A percentile compares a stretch with the other conserved stretches of the same genome.
These are phyloP conservation scores for Pyralis farinalis DNA, from an alignment of 2,888 invertebrate genomes.

Conservation along the genomic window DNA sequence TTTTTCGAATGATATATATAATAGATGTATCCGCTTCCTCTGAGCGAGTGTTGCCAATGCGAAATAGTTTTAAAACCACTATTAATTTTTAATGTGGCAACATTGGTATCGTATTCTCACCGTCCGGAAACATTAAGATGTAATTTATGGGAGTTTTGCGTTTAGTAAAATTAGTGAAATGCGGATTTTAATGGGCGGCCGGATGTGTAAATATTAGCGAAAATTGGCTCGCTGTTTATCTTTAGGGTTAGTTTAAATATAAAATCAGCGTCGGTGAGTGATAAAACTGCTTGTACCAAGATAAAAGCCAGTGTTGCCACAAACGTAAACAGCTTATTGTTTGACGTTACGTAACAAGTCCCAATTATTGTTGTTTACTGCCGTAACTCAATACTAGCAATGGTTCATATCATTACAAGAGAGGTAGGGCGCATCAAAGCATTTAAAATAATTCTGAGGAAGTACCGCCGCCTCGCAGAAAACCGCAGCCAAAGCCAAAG, in stretches of 20 bases:
- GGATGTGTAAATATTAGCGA: constrained; percentile 70
- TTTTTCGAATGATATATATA: constrained; percentile 68
- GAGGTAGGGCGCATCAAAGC: too few relatives aligned
- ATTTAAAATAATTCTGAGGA: too few relatives aligned
- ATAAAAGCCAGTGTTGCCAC: not conserved
- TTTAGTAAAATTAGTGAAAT: constrained; percentile 73
- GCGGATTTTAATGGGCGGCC: constrained; percentile 54
- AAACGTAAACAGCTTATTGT: too few relatives aligned
- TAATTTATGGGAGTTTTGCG: constrained; percentile 71
- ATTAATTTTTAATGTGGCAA: constrained; percentile 74
- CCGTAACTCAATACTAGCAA: too few relatives aligned
- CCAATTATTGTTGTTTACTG: too few relatives aligned
- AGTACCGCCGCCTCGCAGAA: too few relatives aligned
- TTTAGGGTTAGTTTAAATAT: constrained; percentile 43
- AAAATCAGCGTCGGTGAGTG: not conserved
- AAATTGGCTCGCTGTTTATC: constrained; percentile 53
- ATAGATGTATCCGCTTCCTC: constrained; percentile 70
- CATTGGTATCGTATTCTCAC: constrained; percentile 59
- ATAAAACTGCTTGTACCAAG: not conserved
- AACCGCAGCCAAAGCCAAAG: too few relatives aligned
- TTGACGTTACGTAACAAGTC: too few relatives aligned
- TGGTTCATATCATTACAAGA: too few relatives aligned
- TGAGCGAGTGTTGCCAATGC: constrained; percentile 58
- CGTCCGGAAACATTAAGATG: constrained; percentile 76
- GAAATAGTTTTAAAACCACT: constrained; percentile 71